These are phyloP conservation scores for Cecropterus lyciades DNA, from an alignment of 1,140 invertebrate genomes.

Conservation along the genomic window DNA sequence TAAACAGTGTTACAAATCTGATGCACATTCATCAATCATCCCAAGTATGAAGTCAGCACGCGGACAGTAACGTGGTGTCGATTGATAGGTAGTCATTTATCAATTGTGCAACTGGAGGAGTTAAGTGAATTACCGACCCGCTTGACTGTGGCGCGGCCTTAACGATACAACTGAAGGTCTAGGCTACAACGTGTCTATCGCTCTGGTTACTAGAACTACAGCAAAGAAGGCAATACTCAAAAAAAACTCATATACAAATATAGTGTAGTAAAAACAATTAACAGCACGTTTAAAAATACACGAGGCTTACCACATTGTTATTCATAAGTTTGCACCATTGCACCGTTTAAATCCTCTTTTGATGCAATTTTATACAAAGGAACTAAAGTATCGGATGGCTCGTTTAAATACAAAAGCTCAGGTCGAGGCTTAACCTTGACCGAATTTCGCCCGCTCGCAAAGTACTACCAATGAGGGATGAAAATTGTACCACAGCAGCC, in stretches of 20 bases:
- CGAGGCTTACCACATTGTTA: slow-evolving; percentile 13
- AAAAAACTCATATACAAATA: not conserved
- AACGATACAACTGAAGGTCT: slow-evolving; percentile 16
- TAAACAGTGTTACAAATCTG: not conserved
- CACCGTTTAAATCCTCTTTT: slow-evolving; percentile 24
- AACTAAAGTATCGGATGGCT: slow-evolving; percentile 61
- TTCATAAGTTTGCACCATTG: slow-evolving; percentile 18
- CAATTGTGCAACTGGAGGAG: slow-evolving; percentile 24
- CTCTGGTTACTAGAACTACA: not conserved
- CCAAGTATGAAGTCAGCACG: slow-evolving; percentile 9
- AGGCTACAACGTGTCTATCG: slow-evolving; percentile 1
- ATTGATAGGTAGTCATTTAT: slow-evolving; percentile 25
- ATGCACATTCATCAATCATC: slow-evolving; percentile 26
- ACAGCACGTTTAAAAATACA: not conserved
- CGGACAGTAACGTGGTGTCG: not conserved
- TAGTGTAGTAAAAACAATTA: not conserved
- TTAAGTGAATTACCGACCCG: slow-evolving; percentile 16
- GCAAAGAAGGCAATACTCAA: not conserved
- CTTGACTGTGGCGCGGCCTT: slow-evolving; percentile 8
- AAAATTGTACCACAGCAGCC: slow-evolving; percentile 43
- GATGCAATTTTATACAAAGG: slow-evolving; percentile 59
- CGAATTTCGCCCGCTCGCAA: slow-evolving; percentile 56
- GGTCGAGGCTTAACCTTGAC: slow-evolving; percentile 76
- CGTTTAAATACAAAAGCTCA: slow-evolving; percentile 64
- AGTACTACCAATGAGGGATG: slow-evolving; percentile 51